These are phyloP conservation scores for Vimba vimba DNA, from an alignment of 2,113 vertebrate species.

Conservation along the genomic window DNA sequence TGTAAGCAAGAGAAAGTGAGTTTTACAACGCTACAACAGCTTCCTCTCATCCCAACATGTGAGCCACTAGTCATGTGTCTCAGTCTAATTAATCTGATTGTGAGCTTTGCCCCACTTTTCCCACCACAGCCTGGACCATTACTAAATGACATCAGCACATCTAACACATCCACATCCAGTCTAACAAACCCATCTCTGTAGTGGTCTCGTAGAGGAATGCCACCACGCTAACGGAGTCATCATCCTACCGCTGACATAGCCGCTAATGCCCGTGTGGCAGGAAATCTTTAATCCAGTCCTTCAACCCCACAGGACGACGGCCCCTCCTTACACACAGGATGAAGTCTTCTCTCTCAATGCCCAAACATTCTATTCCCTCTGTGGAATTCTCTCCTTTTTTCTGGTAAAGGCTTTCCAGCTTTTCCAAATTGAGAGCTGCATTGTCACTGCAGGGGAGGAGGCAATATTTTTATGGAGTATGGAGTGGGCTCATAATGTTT, in stretches of 20 bases:
- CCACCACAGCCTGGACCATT: conserved; percentile 3
- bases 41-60: conserved; percentile 1
- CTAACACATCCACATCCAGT: conserved; percentile 20
- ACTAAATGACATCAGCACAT: conserved; percentile 27
- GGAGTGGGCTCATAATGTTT: conserved; percentile 73
- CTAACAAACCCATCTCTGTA: neutral
- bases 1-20: neutral
- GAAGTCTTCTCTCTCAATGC: conserved; percentile 29
- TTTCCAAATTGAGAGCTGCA: conserved; percentile 36
- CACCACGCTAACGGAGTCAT: conserved; percentile 27
- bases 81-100: conserved; percentile 58
- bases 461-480: conserved; percentile 74
- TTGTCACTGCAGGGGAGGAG: conserved; percentile 21
- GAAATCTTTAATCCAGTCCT: conserved; percentile 45
- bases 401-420: neutral
- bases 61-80: conserved; percentile 50
- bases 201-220: neutral
- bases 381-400: conserved; percentile 7
- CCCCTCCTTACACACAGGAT: conserved; percentile 42
- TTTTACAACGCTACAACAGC: neutral
- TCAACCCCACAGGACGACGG: neutral
- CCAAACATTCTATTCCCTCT: conserved; percentile 29
- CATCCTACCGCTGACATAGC: conserved; percentile 11
- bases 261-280: conserved; percentile 8
- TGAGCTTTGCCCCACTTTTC: conserved; percentile 46